These are phyloP conservation scores for Hydraecia micacea DNA, from an alignment of 2,888 invertebrate species.

Conservation along the genomic window DNA sequence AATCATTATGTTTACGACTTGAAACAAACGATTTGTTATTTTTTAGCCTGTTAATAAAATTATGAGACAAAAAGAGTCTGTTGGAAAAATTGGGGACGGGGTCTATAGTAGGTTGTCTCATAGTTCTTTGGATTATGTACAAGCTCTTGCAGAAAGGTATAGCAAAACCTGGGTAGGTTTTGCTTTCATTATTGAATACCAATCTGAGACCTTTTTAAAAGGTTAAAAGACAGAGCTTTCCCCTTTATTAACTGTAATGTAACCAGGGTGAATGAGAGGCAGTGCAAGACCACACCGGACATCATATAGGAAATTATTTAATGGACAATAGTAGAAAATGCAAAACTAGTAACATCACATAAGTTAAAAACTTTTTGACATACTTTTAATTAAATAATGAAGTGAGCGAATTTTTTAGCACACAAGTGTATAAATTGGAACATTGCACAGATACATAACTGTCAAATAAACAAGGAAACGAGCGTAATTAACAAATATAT, in stretches of 20 bases:
- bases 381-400: not conserved
- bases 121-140: not conserved
- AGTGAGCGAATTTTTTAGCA: not conserved
- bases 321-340: not conserved
- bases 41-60: not conserved
- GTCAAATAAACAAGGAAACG: constrained; percentile 6
- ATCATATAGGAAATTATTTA: not conserved
- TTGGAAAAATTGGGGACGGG: not conserved
- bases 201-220: not conserved
- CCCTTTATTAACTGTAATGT: not conserved
- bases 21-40: not conserved
- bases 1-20: not conserved
- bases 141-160: not conserved
- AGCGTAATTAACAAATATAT: constrained; percentile 25
- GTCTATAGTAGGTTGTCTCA: not conserved
- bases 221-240: not conserved
- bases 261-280: not conserved
- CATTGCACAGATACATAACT: constrained; percentile 7
- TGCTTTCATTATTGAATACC: not conserved
- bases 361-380: not conserved
- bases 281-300: not conserved
- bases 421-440: not conserved
- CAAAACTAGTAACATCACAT: not conserved
- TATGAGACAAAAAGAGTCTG: not conserved
- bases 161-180: not conserved